Conservation (phyloP, 2,113 vertebrate species). For the Macrotis lagotis region DNA sequence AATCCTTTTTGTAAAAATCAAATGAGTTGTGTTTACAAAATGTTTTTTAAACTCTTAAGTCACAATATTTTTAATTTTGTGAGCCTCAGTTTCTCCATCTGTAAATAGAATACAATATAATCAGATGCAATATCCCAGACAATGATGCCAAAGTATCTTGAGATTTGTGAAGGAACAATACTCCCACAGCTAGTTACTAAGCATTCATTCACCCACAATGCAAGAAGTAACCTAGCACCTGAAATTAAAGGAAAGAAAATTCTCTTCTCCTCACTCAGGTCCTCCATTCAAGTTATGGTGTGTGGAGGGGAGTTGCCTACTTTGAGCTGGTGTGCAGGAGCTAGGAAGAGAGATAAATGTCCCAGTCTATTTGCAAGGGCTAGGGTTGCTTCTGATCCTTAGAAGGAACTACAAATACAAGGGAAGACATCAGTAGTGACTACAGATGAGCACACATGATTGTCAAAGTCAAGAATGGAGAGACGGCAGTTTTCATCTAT, state of each 20-base stretch:
- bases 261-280: background rate
- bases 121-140: background rate
- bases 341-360: background rate
- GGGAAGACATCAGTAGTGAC: background rate
- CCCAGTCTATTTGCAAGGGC: background rate
- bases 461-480: background rate
- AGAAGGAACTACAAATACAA: background rate
- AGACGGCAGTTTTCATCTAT: too few relatives aligned
- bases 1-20: too few relatives aligned
- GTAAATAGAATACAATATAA: background rate
- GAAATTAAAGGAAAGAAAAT: background rate
- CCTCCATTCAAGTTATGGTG: background rate
- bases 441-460: background rate
- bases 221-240: background rate
- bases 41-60: background rate
- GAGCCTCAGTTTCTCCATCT: background rate
- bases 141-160: background rate
- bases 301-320: background rate
- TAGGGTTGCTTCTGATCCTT: background rate
- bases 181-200: background rate
- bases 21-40: background rate
- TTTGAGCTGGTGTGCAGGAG: background rate
- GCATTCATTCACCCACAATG: background rate
- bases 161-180: background rate
- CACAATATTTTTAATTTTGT: background rate